Conservation (phyloP, 2,888 invertebrate species). For the Eilema griseolum region DNA sequence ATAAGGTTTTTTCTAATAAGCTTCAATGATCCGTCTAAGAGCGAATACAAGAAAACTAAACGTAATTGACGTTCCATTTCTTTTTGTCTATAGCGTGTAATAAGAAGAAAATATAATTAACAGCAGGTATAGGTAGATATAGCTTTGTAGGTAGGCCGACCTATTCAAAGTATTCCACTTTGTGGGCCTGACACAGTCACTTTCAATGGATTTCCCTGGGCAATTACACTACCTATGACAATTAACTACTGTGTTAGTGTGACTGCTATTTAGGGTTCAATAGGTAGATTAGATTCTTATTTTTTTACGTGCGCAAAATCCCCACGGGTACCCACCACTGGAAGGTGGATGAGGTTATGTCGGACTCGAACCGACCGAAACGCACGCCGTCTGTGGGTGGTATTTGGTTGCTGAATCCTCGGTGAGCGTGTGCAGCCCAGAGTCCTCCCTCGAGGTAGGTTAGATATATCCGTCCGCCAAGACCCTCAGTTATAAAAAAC, state of each 20-base stretch:
- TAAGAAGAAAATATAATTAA: neutral
- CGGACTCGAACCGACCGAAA: no score
- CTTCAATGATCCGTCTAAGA: neutral
- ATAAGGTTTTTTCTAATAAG: no score
- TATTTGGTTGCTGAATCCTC: no score
- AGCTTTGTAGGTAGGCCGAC: neutral
- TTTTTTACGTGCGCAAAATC: no score
- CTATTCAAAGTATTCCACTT: constrained; percentile 9
- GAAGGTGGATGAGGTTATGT: no score
- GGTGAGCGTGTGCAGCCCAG: no score
- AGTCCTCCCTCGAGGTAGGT: no score
- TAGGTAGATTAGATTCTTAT: neutral
- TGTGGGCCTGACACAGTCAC: neutral
- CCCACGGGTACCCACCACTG: no score
- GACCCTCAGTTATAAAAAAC: no score
- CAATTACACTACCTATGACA: neutral
- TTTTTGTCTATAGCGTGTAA: constrained; percentile 5
- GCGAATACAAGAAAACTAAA: constrained; percentile 22
- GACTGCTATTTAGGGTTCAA: neutral
- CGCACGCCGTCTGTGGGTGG: no score
- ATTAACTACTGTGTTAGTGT: neutral
- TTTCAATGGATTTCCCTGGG: constrained; percentile 12
- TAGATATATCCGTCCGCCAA: no score
- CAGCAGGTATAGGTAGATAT: neutral
- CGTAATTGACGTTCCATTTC: constrained; percentile 26